Base-by-base conservation (phyloP, 2,888 invertebrate genomes). In the Tuberolachnus salignus region DNA sequence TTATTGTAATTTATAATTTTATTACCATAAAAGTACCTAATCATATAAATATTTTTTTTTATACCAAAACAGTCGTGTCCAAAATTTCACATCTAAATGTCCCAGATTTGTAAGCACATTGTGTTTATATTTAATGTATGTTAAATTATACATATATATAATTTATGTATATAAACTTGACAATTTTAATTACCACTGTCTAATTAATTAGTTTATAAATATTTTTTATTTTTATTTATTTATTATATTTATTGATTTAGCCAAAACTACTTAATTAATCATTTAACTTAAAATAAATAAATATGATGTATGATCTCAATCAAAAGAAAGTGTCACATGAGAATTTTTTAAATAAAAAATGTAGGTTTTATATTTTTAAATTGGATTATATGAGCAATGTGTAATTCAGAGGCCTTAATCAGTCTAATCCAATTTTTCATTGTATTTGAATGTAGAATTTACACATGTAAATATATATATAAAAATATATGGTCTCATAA, bases 141-240 rank as follows among this genome's bases (percentile, higher is more conserved):
- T 4, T 4, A 34, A 34, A 34, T 34, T 34, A 34, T 34, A 34
- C 6, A 34, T 34, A 4, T 34, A 34, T 34, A 34, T 34, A 34
- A 67, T 51, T 21, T 72, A 9, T 71, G 34, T 16, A 34, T 21
- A 64, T 23, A 64, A 64, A 64, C 63, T 64, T 74, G 73, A 74
- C 73, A 74, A 74, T 74, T 74, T 74, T 74, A 64, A 74, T 78
- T 78, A 69, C 75, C 67, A 78, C 67, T 78, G 66, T 78, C 66
- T 78, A 69, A 57, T 78, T 78, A 34, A 34, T 69, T 69, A 21
- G 13, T 51, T 59, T 34, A 19, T 59, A 57, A 59, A 46, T 69
- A 57, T n/a, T 57, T 78, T 66, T 67, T 67, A 81, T 80, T 49
- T 80, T 49, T 64, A 42, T 34, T 59, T 42, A 55, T 42, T 44